These are phyloP conservation scores for Periphyllus acericola DNA, from an alignment of 2,888 invertebrate genomes.

Conservation along the genomic window DNA sequence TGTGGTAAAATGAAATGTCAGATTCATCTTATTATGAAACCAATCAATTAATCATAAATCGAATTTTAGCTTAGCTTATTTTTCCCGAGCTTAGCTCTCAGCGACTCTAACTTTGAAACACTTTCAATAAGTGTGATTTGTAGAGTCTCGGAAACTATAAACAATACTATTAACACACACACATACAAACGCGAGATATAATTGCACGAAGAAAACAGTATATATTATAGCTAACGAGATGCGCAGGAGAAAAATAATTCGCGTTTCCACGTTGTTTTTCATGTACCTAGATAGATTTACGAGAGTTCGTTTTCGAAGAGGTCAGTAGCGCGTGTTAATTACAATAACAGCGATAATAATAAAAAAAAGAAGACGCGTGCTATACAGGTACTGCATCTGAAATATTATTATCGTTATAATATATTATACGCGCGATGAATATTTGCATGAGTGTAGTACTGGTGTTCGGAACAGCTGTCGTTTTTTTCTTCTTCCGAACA, in stretches of 20 bases:
- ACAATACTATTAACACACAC: no score
- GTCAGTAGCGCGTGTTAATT: conserved; percentile 40
- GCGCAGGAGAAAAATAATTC: neutral
- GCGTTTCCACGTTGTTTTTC: neutral
- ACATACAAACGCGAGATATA: no score
- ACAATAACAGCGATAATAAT: neutral
- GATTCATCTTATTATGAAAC: no score
- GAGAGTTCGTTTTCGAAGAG: neutral
- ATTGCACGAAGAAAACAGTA: neutral
- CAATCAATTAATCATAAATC: no score
- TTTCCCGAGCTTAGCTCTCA: no score
- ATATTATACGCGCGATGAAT: neutral
- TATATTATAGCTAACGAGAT: neutral
- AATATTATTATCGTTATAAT: neutral
- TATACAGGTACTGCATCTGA: neutral
- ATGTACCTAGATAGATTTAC: no score
- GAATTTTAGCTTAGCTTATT: no score
- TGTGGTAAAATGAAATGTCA: no score
- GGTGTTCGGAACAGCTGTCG: neutral
- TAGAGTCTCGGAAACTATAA: no score
- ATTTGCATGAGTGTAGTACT: neutral
- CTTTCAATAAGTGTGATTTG: no score
- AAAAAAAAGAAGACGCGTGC: no score
- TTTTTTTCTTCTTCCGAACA: neutral
- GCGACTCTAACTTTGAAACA: no score